These are phyloP conservation scores for Eilema caniola DNA, from an alignment of 2,888 invertebrate species.

Conservation along the genomic window DNA sequence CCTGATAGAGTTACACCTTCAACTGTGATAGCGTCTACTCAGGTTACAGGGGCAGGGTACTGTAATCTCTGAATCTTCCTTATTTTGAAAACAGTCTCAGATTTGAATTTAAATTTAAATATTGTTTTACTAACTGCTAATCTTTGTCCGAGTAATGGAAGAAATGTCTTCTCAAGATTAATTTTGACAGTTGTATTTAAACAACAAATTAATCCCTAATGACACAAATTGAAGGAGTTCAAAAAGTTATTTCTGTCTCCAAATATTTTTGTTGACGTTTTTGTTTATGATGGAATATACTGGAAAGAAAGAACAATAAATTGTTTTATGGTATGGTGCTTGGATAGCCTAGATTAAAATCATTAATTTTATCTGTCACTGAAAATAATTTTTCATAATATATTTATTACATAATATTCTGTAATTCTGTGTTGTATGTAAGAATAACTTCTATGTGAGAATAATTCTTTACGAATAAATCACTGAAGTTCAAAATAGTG, in stretches of 20 bases:
- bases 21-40: not conserved
- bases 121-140: constrained; percentile 30
- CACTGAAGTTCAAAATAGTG: too few species aligned
- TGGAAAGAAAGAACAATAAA: not conserved
- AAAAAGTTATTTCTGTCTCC: not conserved
- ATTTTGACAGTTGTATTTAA: not conserved
- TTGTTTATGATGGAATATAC: not conserved
- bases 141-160: not conserved
- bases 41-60: too few species aligned
- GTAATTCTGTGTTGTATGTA: too few species aligned
- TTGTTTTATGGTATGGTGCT: too few species aligned
- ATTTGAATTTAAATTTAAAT: constrained; percentile 18
- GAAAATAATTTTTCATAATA: too few species aligned
- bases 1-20: not conserved
- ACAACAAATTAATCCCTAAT: not conserved
- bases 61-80: not conserved
- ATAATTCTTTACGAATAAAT: too few species aligned
- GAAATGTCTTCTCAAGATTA: not conserved
- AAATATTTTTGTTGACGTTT: not conserved
- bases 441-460: too few species aligned
- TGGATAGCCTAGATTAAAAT: not conserved
- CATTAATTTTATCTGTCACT: too few species aligned
- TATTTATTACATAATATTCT: too few species aligned
- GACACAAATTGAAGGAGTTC: not conserved
- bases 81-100: not conserved